phyloP scores from a whole-genome alignment of 92 coral and sea anemone genomes.

The Desmophyllum pertusum region DNA sequence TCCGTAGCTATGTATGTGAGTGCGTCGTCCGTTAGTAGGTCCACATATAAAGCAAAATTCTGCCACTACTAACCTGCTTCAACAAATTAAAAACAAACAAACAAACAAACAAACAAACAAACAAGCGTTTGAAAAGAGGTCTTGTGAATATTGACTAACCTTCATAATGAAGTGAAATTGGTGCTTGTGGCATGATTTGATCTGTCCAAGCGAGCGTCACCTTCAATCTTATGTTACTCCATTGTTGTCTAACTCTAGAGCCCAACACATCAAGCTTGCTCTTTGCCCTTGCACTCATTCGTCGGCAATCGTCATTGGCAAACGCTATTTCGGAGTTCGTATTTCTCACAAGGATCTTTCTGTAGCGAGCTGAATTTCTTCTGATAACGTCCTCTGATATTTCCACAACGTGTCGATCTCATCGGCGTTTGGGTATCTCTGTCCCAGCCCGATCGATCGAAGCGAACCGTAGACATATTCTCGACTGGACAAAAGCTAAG shows the following conservation, averaged over 20 bases:
- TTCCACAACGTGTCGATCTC: slow-evolving; percentile 86
- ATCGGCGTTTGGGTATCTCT: slow-evolving; percentile 63
- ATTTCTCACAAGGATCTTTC: slow-evolving; percentile 87
- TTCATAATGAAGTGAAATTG: slow-evolving; percentile 87
- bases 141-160: too few species aligned
- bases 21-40: too few species aligned
- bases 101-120: too few species aligned
- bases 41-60: too few species aligned
- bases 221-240: slow-evolving; percentile 62
- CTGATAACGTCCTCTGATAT: slow-evolving; percentile 84
- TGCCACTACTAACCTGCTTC: too few species aligned
- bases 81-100: too few species aligned
- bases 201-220: slow-evolving; percentile 94
- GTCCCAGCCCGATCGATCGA: slow-evolving; percentile 17
- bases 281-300: slow-evolving; percentile 91
- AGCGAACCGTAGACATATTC: slow-evolving; percentile 30
- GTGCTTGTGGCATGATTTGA: slow-evolving; percentile 50
- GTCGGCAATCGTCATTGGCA: slow-evolving; percentile 78
- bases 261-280: slow-evolving; percentile 91
- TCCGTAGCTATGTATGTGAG: too few species aligned
- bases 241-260: slow-evolving; percentile 63
- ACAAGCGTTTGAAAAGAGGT: too few species aligned
- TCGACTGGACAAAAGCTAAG: slow-evolving; percentile 6
- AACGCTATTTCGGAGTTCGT: slow-evolving; percentile 71
- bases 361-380: slow-evolving; percentile 86